Evolutionary conservation across 2,113 vertebrate species (phyloP), one percentile per base, ranked within the genome.

Genomic region (Platysteira castanea): DNA sequence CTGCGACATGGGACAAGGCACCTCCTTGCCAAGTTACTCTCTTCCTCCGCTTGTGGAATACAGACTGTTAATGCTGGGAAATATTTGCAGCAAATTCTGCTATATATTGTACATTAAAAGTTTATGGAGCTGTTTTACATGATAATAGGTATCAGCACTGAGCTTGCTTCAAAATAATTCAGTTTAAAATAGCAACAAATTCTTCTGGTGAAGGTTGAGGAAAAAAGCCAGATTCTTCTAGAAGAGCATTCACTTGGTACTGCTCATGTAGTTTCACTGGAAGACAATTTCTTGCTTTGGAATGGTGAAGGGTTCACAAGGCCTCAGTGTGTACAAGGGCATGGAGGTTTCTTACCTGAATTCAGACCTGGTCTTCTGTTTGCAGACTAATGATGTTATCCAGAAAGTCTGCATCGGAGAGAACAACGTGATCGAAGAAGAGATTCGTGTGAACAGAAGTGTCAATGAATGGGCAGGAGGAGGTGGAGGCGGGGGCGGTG

Each of bases 401-500:
- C 98, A 99, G 95, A 99, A 98, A 90, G 98, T 99, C 88, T 99
- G 99, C 96, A 96, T 97, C 19, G 99, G 99, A 65, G 99, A 99
- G 96, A 99, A 98, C 85, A 98, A 98, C 5, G 98, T 99, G 50
- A 98, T 98, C 31, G 98, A 99, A 90, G 99, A 99, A 95, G 99
- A 99, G 97, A 99, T 98, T 15, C 98, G 98, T 11, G 89, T 95
- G 71, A 98, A 98, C 89, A 97, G 96, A 79, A 98, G 98, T 6
- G 96, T 98, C 96, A 98, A 97, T 28, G 99, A 98, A 90, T 98
- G 98, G 98, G 98, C 98, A 89, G 99, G 99, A 86, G 99, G 99
- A 44, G 99, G 99, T 60, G 99, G 99, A 41, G 99, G 99, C 0
- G 99, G 99, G 2, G 99, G 99, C 2, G 99, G 99, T n/a, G 99